Evolutionary conservation across 2,113 vertebrate species (phyloP).

Genomic region (Calypte anna): DNA sequence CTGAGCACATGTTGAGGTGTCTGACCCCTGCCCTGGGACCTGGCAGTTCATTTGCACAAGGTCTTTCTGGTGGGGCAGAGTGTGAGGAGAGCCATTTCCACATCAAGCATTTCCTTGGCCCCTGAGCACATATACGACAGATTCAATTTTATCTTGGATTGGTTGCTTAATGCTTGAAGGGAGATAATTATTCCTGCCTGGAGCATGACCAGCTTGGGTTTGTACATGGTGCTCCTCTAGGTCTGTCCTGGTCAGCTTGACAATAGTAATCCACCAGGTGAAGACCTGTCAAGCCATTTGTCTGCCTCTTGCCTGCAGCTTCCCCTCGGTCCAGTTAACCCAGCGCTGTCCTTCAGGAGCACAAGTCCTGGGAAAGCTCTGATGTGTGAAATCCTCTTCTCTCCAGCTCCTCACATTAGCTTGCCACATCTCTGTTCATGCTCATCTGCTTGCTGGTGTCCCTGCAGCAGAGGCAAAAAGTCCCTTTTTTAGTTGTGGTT

Average conservation of each 20-base stretch:
- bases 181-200: neutral
- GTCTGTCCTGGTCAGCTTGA: neutral
- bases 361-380: neutral
- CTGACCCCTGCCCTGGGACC: neutral
- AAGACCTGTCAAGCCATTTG: neutral
- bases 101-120: neutral
- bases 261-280: neutral
- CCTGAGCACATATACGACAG: neutral
- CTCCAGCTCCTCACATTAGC: neutral
- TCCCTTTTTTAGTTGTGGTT: neutral
- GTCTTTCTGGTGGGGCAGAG: neutral
- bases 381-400: neutral
- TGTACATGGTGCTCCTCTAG: rapidly evolving
- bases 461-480: neutral
- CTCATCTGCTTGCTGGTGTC: neutral
- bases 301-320: neutral
- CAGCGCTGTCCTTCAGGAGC: neutral
- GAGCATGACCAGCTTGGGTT: neutral
- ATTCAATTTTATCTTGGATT: neutral
- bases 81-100: neutral
- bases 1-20: neutral
- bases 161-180: neutral
- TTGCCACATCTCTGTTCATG: neutral
- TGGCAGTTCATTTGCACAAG: neutral
- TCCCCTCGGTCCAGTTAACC: neutral